A percentile compares a stretch with the other conserved stretches of the same genome.
These are phyloP conservation scores for Cirrhinus mrigala DNA, from an alignment of 2,797 vertebrate species.

Conservation along the genomic window DNA sequence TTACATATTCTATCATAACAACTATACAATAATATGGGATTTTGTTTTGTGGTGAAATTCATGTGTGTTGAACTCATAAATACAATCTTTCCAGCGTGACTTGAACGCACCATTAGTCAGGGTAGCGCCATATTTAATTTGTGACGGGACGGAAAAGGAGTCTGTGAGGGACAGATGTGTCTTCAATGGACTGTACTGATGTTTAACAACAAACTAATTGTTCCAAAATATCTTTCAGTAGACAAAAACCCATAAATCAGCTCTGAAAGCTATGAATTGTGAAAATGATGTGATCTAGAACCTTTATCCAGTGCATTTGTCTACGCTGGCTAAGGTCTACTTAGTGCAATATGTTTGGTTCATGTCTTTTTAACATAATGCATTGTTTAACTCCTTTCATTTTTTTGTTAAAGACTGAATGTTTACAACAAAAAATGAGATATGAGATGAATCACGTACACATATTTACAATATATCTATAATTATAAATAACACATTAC, in stretches of 20 bases:
- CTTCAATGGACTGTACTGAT: background rate
- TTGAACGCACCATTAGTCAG: background rate
- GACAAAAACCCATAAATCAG: background rate
- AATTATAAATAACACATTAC: background rate
- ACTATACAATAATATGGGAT: background rate
- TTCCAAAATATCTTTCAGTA: background rate
- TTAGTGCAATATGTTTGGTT: background rate
- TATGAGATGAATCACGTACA: background rate
- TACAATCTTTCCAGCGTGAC: background rate
- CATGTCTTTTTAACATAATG: background rate
- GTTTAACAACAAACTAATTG: background rate
- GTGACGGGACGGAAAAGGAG: background rate
- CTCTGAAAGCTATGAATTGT: background rate
- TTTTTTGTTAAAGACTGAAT: background rate
- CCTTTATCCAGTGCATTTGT: background rate
- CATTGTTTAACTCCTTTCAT: background rate
- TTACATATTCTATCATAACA: background rate
- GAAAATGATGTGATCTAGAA: background rate
- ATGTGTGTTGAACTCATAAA: background rate
- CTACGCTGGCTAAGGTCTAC: background rate
- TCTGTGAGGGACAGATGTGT: background rate
- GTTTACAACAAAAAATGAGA: background rate
- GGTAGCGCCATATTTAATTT: background rate
- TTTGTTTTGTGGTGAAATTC: background rate
- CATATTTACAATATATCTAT: background rate